Conservation (phyloP, 2,797 vertebrate genomes). For the Acrossocheilus fasciatus region DNA sequence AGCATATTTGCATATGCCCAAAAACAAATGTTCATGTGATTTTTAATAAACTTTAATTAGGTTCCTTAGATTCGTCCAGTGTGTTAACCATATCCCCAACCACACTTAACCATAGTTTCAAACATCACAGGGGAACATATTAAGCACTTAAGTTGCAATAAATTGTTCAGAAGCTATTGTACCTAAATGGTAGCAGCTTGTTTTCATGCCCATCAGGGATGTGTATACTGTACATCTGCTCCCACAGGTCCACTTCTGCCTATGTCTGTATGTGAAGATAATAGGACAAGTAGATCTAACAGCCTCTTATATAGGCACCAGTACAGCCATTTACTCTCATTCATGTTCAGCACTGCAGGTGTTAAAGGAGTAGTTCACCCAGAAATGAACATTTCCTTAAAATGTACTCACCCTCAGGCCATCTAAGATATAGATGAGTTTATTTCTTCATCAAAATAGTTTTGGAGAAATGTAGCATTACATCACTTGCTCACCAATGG, state of each 20-base stretch:
- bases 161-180: conserved; percentile 1
- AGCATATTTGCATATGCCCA: not conserved
- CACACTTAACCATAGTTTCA: not conserved
- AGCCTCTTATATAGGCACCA: not conserved
- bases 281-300: not conserved
- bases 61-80: not conserved
- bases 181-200: not conserved
- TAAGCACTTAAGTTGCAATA: conserved; percentile 7
- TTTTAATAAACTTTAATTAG: conserved; percentile 19
- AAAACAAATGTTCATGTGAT: not conserved
- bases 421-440: not conserved
- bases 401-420: not conserved
- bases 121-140: not conserved
- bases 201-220: conserved; percentile 15
- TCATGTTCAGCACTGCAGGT: not conserved
- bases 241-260: not conserved
- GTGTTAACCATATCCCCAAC: not conserved
- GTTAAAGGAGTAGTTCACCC: not conserved
- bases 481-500: not conserved
- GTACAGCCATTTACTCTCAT: not conserved
- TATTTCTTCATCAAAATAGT: not conserved
- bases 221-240: conserved; percentile 10
- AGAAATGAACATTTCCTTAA: not conserved
- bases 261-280: not conserved
- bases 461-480: not conserved